Evolutionary conservation across 1,140 invertebrate genomes (phyloP).

Genomic region (Drosophila erecta): DNA sequence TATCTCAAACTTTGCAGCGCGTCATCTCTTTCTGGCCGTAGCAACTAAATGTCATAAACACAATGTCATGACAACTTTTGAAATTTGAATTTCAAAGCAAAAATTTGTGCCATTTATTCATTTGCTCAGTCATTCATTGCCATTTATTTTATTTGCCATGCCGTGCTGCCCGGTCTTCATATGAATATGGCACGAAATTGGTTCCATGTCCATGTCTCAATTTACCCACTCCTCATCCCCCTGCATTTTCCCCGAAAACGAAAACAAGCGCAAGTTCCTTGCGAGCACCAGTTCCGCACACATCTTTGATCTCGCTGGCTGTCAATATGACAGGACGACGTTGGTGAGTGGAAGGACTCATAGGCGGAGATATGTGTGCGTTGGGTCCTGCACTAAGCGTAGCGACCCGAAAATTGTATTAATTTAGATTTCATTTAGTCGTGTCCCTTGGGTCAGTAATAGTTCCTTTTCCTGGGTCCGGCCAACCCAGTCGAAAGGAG

Average conservation of each 20-base stretch:
- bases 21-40: slow-evolving; percentile 31
- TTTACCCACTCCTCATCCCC: slow-evolving; percentile 8
- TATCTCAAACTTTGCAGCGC: slow-evolving; percentile 4
- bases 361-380: background rate
- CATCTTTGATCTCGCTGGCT: slow-evolving; percentile 72
- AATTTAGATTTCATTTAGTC: slow-evolving; percentile 78
- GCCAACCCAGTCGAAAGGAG: background rate
- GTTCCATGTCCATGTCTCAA: slow-evolving; percentile 62
- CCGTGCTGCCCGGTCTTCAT: slow-evolving; percentile 18
- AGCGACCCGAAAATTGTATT: slow-evolving; percentile 74
- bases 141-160: slow-evolving; percentile 77
- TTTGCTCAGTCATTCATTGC: slow-evolving; percentile 82
- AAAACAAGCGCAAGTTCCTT: slow-evolving; percentile 49
- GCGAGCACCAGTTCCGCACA: slow-evolving; percentile 46
- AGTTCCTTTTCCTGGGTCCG: slow-evolving; percentile 30
- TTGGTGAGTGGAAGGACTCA: background rate
- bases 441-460: slow-evolving; percentile 52
- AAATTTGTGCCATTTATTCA: slow-evolving; percentile 72
- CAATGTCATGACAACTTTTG: slow-evolving; percentile 83
- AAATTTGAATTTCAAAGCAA: slow-evolving; percentile 84
- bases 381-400: slow-evolving; percentile 7
- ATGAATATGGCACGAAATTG: slow-evolving; percentile 45
- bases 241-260: background rate
- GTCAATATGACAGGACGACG: slow-evolving; percentile 52
- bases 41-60: slow-evolving; percentile 77